phyloP scores from a whole-genome alignment of 2,888 invertebrate genomes.

The Epirrhoe alternata region DNA sequence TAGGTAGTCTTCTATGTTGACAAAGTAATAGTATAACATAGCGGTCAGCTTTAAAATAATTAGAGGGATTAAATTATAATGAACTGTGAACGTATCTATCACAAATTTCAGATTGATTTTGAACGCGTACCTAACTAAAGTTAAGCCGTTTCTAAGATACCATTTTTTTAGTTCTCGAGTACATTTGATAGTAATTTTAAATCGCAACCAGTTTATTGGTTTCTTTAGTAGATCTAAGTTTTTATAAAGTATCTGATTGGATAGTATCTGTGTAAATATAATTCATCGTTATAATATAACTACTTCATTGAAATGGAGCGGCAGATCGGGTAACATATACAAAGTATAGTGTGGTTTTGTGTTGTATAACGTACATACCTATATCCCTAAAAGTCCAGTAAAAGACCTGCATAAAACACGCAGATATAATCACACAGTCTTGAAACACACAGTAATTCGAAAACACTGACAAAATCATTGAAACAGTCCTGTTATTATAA shows the following conservation, averaged over 20 bases:
- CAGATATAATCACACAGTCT: constrained; percentile 1
- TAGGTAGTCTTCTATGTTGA: constrained; percentile 2
- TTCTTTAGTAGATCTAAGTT: neutral
- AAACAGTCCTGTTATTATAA: neutral
- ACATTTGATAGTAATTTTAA: constrained; percentile 4
- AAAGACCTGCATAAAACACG: neutral
- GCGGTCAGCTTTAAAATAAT: constrained; percentile 19
- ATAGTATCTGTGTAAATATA: constrained; percentile 14
- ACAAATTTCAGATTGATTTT: constrained; percentile 12
- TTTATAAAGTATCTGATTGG: constrained; percentile 4
- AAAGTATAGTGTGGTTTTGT: no score
- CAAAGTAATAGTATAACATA: constrained; percentile 13
- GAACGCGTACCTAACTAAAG: constrained; percentile 3
- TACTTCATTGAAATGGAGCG: constrained; percentile 20
- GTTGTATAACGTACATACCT: neutral
- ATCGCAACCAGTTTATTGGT: neutral
- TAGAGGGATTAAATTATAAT: neutral
- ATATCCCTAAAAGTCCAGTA: neutral
- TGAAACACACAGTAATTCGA: neutral
- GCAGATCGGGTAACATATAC: constrained; percentile 2
- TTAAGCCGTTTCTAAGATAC: constrained; percentile 5
- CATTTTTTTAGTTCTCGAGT: constrained; percentile 5
- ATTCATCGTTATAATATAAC: constrained; percentile 6
- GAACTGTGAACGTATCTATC: constrained; percentile 1
- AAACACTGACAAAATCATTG: neutral